Evolutionary conservation across 2,113 vertebrate species (phyloP), one percentile per base, ranked within the genome.

Genomic region (human (Homo sapiens)): DNA sequence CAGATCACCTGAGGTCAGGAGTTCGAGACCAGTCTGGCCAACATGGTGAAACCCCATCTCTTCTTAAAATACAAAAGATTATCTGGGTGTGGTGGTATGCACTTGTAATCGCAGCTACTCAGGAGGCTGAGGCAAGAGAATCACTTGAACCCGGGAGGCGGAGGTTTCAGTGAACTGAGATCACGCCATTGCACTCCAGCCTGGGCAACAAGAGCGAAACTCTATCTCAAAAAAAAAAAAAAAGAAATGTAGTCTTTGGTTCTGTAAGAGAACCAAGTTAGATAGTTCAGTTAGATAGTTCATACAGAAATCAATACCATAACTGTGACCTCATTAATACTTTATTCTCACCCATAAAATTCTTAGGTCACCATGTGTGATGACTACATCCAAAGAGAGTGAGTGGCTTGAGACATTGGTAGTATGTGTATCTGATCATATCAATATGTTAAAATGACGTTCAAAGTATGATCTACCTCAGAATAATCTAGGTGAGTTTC

Each of bases 401-500:
- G 43, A 89, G 8, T 78, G 59, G 43, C 72, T 48, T 81, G 50
- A 35, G 50, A 23, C 25, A 38, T 73, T 72, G 75, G 35, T 66
- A 76, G 81, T 76, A 75, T 72, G 23, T 92, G 20, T 72, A 66
- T 35, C 9, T 89, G 57, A 61, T 78, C 30, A 95, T 61, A 48
- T 57, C 45, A 96, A 17, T 89, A 40, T 70, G 40, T 70, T 96
- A 66, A 96, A 92, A 91, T 85, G 73, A 87, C n/a, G 92, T 64
- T 89, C 52, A 80, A 86, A 95, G 40, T 27, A 64, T 78, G 75
- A 40, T n/a, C 64, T 84, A 85, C 50, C 75, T 92, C 76, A 90
- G 40, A 90, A 94, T 96, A 93, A 89, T 75, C 84, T 80, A 96
- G 64, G 45, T 79, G 61, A 84, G 30, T 90, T 92, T 95, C 88